A percentile compares a stretch with the other conserved stretches of the same genome.
Conservation (phyloP, 2,797 vertebrate genomes). For the Necrosyrtes monachus region DNA sequence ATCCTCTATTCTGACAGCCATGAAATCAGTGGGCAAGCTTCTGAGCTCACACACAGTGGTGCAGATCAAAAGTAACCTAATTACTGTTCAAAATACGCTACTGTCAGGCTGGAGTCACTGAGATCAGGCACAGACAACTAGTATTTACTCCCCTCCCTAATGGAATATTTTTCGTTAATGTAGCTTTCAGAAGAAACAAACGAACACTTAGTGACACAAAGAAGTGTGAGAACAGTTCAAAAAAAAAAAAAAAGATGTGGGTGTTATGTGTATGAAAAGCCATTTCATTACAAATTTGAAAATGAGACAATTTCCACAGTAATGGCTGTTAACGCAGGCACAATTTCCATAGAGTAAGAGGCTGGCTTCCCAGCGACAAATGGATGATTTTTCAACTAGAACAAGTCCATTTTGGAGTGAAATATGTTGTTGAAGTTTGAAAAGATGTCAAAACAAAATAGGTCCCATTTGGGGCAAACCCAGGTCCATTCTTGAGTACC, state of each 20-base stretch:
- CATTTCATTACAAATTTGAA: constrained; percentile 5
- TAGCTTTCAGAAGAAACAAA: constrained; percentile 36
- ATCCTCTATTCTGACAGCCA: not conserved
- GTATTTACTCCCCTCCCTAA: not conserved
- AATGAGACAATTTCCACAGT: constrained; percentile 12
- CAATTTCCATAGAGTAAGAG: not conserved
- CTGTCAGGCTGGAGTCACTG: not conserved
- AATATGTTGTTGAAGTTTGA: not conserved
- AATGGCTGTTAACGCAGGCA: not conserved
- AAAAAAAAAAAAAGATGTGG: not conserved
- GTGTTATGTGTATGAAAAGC: not conserved
- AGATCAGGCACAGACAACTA: not conserved
- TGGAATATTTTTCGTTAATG: not conserved
- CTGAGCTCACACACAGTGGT: not conserved
- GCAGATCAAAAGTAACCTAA: not conserved
- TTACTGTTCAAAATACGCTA: not conserved
- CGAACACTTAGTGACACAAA: not conserved
- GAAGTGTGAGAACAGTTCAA: not conserved
- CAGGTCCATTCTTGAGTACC: not conserved
- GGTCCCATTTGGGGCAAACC: not conserved
- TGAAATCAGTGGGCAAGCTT: not conserved
- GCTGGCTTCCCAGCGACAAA: not conserved
- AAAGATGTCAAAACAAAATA: not conserved
- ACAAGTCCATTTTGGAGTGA: not conserved
- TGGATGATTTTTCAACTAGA: not conserved